Evolutionary conservation across 2,797 vertebrate genomes (phyloP), one percentile per base, ranked within the genome.

Genomic region (Argyrosomus regius): DNA sequence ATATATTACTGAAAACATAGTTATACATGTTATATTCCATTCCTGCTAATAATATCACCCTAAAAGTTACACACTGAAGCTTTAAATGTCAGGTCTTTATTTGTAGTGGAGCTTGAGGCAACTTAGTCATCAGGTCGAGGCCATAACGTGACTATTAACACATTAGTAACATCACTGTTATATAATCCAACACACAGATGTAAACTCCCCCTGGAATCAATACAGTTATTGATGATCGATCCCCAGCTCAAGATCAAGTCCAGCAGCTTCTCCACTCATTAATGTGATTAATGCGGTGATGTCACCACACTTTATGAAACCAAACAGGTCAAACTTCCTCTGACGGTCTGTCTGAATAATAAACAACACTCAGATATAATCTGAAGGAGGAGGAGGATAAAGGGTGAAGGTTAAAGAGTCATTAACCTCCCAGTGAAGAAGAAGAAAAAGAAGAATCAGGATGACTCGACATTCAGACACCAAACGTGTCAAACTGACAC

Each of bases 321-420:
- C 57, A 31, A 56, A 16, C 64, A 41, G 53, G 26, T 28, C 17
- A 39, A 31, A 48, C 59, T 18, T 43, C 17, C 4, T 49, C 59
- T 6, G 49, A 9, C 1, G 35, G 8, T 26, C 45, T 3, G 28
- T 62, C 35, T 7, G 75, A 71, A 73, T 76, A 63, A 57, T 58
- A 69, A 83, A 60, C 61, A 71, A 5, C 41, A 65, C 76, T 83
- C 78, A 78, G 58, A 20, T 68, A 57, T 73, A 60, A 80, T 78
- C 77, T 73, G 70, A 26, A 65, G 26, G 46, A 50, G 18, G 6
- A 61, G 7, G 49, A 10, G 54, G 50, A 46, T 31, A 22, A 35
- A 54, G 60, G 26, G 18, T 12, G 11, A 35, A 12, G 31, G 58
- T 41, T 31, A 35, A 6, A 58, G 58, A 9, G 35, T 60, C 4